phyloP scores from a whole-genome alignment of 2,797 vertebrate species.

The Platalea minor region DNA sequence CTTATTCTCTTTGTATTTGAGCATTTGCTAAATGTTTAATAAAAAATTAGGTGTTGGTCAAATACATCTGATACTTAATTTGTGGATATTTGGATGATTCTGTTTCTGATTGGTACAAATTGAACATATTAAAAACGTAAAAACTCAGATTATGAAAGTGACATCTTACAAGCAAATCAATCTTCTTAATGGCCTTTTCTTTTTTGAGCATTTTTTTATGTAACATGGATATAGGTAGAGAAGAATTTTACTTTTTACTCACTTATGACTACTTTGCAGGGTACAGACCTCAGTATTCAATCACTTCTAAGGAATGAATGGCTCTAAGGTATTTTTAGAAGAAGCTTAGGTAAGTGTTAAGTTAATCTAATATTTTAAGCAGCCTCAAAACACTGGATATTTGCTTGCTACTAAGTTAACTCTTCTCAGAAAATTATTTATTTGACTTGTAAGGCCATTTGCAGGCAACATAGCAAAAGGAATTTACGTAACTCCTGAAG shows the following conservation, averaged over 20 bases:
- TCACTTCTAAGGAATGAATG: not conserved
- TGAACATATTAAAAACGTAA: not conserved
- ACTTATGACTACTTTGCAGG: not conserved
- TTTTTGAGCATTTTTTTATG: not conserved
- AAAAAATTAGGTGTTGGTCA: not conserved
- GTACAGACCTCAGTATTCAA: not conserved
- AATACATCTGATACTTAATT: not conserved
- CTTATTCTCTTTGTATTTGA: not conserved
- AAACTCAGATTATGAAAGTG: not conserved
- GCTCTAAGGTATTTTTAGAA: not conserved
- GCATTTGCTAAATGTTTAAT: not conserved
- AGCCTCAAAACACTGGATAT: not conserved
- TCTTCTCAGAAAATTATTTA: not conserved
- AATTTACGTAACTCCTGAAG: not conserved
- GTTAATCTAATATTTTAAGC: not conserved
- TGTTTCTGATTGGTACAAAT: not conserved
- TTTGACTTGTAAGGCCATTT: not conserved
- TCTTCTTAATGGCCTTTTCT: not conserved
- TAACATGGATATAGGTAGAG: not conserved
- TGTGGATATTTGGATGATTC: not conserved
- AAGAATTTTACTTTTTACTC: not conserved
- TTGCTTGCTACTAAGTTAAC: not conserved
- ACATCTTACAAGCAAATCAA: not conserved
- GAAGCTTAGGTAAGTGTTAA: not conserved
- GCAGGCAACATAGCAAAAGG: not conserved